phyloP scores from a whole-genome alignment of 2,113 vertebrate genomes.

The Callionymus lyra region DNA sequence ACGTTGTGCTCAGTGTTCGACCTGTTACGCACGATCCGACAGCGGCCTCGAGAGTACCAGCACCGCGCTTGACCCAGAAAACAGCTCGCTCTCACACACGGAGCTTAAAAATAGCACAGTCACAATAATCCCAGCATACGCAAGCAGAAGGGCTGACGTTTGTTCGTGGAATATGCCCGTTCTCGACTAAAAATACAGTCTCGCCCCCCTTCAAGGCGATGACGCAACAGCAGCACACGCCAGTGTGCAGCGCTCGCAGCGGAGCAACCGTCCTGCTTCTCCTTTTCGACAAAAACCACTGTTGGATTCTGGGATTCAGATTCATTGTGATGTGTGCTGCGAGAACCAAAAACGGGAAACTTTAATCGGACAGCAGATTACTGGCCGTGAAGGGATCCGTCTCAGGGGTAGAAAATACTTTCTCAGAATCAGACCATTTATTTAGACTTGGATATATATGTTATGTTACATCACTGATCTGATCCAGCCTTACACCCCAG shows the following conservation, averaged over 20 bases:
- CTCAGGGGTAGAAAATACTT: too few relatives aligned
- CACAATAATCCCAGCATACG: slow-evolving; percentile 62
- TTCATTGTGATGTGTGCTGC: too few relatives aligned
- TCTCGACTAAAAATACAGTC: slow-evolving; percentile 58
- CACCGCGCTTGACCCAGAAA: slow-evolving; percentile 56
- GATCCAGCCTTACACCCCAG: too few relatives aligned
- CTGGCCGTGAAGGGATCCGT: too few relatives aligned
- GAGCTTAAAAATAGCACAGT: slow-evolving; percentile 55
- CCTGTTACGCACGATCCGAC: slow-evolving; percentile 19
- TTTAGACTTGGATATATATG: too few relatives aligned
- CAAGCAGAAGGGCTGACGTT: slow-evolving; percentile 56
- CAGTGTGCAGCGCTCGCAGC: slow-evolving; percentile 18
- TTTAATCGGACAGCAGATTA: too few relatives aligned
- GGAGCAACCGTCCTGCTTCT: neutral
- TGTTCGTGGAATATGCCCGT: slow-evolving; percentile 54
- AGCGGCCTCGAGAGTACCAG: slow-evolving; percentile 31
- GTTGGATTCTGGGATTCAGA: too few relatives aligned
- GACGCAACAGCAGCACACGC: slow-evolving; percentile 48
- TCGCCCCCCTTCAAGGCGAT: slow-evolving; percentile 30
- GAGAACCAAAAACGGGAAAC: too few relatives aligned
- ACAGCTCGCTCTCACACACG: slow-evolving; percentile 33
- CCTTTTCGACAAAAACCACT: too few relatives aligned
- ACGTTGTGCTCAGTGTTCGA: slow-evolving; percentile 22
- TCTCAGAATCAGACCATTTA: too few relatives aligned
- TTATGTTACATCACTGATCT: too few relatives aligned